Base-by-base conservation (phyloP, 53 echinoderm and acorn worm species). In the Astropecten irregularis region DNA sequence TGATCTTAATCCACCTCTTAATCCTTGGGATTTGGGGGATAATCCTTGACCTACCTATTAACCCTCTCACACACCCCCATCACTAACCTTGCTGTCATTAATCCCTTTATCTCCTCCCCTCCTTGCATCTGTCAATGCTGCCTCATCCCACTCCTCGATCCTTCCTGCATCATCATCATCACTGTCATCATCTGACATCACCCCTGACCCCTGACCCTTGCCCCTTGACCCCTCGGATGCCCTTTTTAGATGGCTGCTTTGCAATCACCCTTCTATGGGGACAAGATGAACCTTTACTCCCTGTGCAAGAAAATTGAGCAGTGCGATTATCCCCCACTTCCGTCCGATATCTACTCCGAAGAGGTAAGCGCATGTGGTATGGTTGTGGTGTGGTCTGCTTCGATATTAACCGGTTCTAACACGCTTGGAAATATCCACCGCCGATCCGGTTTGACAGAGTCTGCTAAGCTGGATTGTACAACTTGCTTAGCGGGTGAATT, bases 261-360 rank as follows among this genome's bases (percentile, higher is more conserved):
- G 50, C 97, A 96, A 83, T 96, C 97, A 50, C 96, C 97, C 68
- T 96, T 96, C 83, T 96, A 96, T 90, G 97, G 97, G 21, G 97
- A 96, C 86, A 96, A 96, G 91, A 96, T 96, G 97, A 96, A 96
- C 71, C 89, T 96, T 22, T 96, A 96, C 79, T 94, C 97, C 53
- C 86, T 96, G 56, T 96, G 97, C 89, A 96, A 96, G 91, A 96
- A 96, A 92, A 96, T 96, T 28, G 97, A 96, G 86, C 91, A 96
- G 83, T 96, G 97, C 79, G 97, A 96, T 86, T 96, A 94, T 28
- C 97, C 97, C 44, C 97, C 97, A 86, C 93, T 96, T 62, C 97
- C 97, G 74, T 87, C 92, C 39, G 97, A 96, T 48, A 84, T 91
- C 60, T 96, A 96, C 66, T 91, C 97, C 19, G 61, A 91, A 23